Conservation (phyloP, 2,888 invertebrate genomes). For the Agonum fuliginosum region DNA sequence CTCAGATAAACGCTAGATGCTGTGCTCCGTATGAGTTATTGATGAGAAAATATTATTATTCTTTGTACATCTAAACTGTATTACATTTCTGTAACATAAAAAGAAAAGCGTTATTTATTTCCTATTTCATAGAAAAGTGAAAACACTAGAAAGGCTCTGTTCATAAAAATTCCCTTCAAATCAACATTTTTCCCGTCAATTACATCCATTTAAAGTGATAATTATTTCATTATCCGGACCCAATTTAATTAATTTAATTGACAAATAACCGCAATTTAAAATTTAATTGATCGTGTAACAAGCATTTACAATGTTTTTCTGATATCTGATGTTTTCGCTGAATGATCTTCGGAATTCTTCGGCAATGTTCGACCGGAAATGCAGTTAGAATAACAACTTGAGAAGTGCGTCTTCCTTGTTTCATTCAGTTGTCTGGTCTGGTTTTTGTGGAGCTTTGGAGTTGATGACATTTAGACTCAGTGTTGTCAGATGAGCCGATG, state of each 20-base stretch:
- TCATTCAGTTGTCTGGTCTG: slow-evolving; percentile 39
- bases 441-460: slow-evolving; percentile 14
- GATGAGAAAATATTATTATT: no score
- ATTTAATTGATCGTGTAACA: slow-evolving; percentile 16
- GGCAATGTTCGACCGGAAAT: slow-evolving; percentile 27
- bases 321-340: background rate
- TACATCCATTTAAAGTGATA: slow-evolving; percentile 44
- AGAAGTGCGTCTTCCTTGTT: slow-evolving; percentile 29
- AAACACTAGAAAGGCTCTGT: slow-evolving; percentile 27
- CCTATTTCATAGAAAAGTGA: slow-evolving; percentile 37
- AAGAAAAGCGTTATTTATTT: slow-evolving; percentile 34
- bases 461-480: background rate
- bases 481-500: slow-evolving; percentile 10
- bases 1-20: no score
- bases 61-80: slow-evolving; percentile 4
- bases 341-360: slow-evolving; percentile 7
- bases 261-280: slow-evolving; percentile 46
- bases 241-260: slow-evolving; percentile 54
- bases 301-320: slow-evolving; percentile 22
- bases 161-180: slow-evolving; percentile 33
- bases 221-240: slow-evolving; percentile 44
- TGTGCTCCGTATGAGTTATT: no score
- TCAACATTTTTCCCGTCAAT: slow-evolving; percentile 44
- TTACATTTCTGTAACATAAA: slow-evolving; percentile 31
- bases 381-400: slow-evolving; percentile 16